Conservation (phyloP, 2,113 vertebrate genomes). For the Ifrita kowaldi region DNA sequence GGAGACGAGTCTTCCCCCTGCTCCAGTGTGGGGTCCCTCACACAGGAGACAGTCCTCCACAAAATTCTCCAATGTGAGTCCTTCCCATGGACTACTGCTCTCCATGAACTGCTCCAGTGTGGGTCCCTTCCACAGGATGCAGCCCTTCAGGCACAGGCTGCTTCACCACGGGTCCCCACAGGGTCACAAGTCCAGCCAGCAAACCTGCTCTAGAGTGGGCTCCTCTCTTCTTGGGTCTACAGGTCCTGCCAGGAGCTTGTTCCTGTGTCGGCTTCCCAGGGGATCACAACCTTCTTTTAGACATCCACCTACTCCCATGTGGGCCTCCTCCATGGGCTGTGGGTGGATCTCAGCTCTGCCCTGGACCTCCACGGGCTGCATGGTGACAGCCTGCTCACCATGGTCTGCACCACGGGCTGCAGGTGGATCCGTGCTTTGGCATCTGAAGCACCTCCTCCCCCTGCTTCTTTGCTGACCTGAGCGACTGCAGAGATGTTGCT, state of each 20-base stretch:
- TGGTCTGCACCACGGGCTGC: not conserved
- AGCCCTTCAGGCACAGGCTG: not conserved
- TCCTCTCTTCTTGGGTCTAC: not conserved
- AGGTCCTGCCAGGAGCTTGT: not conserved
- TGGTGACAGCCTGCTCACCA: not conserved
- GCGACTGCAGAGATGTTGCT: not conserved
- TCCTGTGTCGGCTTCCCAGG: not conserved
- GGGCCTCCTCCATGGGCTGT: not conserved
- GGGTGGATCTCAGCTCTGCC: not conserved
- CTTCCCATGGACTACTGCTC: not conserved
- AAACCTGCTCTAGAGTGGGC: not conserved
- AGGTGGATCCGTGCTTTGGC: not conserved
- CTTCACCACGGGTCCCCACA: rapidly evolving
- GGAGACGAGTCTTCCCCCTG: not conserved
- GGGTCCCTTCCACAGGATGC: not conserved
- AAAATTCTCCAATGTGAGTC: not conserved
- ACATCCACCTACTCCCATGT: not conserved
- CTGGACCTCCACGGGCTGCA: not conserved
- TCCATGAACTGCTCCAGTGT: not conserved
- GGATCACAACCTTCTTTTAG: not conserved
- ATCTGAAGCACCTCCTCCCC: no score
- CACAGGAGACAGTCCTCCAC: not conserved
- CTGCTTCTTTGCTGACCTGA: not conserved
- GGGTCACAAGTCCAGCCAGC: not conserved
- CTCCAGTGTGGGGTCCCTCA: not conserved